Base-by-base conservation (phyloP, 2,113 vertebrate species). In the Spea bombifrons region DNA sequence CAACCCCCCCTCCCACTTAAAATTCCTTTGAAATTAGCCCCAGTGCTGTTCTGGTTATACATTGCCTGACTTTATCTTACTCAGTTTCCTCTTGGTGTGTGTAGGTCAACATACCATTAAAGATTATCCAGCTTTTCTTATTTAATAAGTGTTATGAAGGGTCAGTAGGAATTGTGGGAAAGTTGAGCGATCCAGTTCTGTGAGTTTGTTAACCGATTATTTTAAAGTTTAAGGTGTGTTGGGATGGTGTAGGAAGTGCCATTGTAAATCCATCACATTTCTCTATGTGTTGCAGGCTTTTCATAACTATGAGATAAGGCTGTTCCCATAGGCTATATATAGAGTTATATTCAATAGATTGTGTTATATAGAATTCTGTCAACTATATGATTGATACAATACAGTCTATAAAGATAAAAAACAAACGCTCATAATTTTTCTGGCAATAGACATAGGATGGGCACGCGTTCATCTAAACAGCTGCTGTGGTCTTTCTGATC, bases 11-110 rank as follows among this genome's bases (percentile, higher is more conserved):
- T 10, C 55, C 77, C 71, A 80, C 78, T 80, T 80, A 74, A 74
- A 73, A 80, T 80, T 80, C 78, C 53, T 68, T 13, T 15, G 64
- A 48, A 80, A 74, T 74, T 49, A 80, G 47, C 71, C 74, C 5
- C 53, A 7, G 17, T 64, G 55, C 12, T 43, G 53, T 67, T 50
- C 52, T 68, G 71, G 64, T 74, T 73, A 68, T 50, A 74, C 64
- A 68, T 73, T 80, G 64, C 63, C 78, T 55, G 55, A 52, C 50
- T 57, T 65, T 74, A 80, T 80, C 71, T 61, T 47, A 43, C 5
- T 49, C 46, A 3, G 10, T 73, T 80, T 74, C 78, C 71, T 74
- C 53, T 49, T n/a, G 15, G 17, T 57, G 16, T 13, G 47, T 13
- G 47, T 49, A 68, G 64, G 78, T 80, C 71, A 68, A 44, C 17